These are phyloP conservation scores for Amphiduros pacificus DNA, from an alignment of 2,888 invertebrate species.

Conservation along the genomic window DNA sequence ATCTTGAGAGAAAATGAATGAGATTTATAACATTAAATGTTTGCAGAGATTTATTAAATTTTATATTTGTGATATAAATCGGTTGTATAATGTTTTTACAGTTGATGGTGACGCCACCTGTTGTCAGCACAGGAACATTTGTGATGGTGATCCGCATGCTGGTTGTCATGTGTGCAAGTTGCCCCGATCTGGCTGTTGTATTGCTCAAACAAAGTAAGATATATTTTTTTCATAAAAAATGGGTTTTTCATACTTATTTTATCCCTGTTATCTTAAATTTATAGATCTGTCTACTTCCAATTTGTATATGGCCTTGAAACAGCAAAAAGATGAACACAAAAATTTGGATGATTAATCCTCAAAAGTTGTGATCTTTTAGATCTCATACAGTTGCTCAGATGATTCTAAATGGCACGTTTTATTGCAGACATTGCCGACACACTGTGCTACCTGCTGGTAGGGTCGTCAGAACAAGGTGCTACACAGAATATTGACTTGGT, in stretches of 20 bases:
- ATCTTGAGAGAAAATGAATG: no score
- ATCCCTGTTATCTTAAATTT: no score
- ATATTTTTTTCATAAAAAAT: no score
- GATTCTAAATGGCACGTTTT: no score
- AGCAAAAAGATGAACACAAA: no score
- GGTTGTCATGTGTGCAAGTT: constrained; percentile 93
- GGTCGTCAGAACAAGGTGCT: constrained; percentile 64
- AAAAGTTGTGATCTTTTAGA: no score
- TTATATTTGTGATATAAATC: no score
- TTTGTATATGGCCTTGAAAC: no score
- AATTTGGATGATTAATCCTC: no score
- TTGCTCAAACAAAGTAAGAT: constrained; percentile 78
- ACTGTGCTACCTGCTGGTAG: constrained; percentile 90
- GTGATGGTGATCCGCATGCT: constrained; percentile 95
- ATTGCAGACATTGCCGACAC: constrained; percentile 86
- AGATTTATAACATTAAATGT: no score
- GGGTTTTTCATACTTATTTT: not conserved
- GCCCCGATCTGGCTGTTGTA: constrained; percentile 89
- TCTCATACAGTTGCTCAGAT: no score
- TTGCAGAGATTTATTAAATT: no score
- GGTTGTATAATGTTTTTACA: constrained; percentile 56
- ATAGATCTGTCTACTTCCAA: not conserved
- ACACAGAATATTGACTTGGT: constrained; percentile 66
- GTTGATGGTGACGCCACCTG: constrained; percentile 90
- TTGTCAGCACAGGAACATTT: constrained; percentile 92